Percentiles rank a stretch among this genome's conserved stretches.
These are phyloP conservation scores for Goniozus legneri DNA, from an alignment of 1,140 invertebrate genomes.

Conservation along the genomic window DNA sequence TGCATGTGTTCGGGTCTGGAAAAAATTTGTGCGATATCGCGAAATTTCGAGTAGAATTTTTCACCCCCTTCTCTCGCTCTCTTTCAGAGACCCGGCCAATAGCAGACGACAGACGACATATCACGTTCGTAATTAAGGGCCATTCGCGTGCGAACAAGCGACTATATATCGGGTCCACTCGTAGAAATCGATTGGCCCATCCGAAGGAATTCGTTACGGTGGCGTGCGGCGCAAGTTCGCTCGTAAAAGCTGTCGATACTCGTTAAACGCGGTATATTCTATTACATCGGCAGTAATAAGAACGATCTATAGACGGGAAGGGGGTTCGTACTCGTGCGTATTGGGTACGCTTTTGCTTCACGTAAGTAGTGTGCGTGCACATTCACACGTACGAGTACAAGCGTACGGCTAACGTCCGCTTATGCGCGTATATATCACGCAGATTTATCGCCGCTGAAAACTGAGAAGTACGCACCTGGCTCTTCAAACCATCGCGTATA, in stretches of 20 bases:
- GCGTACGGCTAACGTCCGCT: slow-evolving; percentile 17
- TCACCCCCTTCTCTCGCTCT: too few species aligned
- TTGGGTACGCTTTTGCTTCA: too few species aligned
- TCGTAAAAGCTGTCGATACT: slow-evolving; percentile 8
- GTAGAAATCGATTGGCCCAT: too few species aligned
- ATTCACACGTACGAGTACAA: slow-evolving; percentile 24
- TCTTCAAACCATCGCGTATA: slow-evolving; percentile 1
- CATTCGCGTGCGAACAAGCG: not conserved
- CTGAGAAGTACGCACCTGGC: slow-evolving; percentile 7
- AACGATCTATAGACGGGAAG: slow-evolving; percentile 15
- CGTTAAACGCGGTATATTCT: slow-evolving; percentile 19
- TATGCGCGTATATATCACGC: slow-evolving; percentile 18
- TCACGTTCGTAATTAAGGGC: not conserved
- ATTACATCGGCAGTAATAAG: slow-evolving; percentile 15
- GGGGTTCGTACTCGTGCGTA: too few species aligned
- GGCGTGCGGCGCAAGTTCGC: not conserved
- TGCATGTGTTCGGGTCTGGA: too few species aligned
- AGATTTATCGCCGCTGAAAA: slow-evolving; percentile 24
- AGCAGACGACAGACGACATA: too few species aligned
- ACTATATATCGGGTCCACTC: not conserved
- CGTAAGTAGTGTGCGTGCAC: slow-evolving; percentile 20
- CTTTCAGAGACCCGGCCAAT: too few species aligned
- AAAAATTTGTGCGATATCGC: too few species aligned
- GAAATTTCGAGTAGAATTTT: too few species aligned
- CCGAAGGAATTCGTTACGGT: too few species aligned